Evolutionary conservation across 2,113 vertebrate genomes (phyloP).

Genomic region (Gambusia holbrooki): DNA sequence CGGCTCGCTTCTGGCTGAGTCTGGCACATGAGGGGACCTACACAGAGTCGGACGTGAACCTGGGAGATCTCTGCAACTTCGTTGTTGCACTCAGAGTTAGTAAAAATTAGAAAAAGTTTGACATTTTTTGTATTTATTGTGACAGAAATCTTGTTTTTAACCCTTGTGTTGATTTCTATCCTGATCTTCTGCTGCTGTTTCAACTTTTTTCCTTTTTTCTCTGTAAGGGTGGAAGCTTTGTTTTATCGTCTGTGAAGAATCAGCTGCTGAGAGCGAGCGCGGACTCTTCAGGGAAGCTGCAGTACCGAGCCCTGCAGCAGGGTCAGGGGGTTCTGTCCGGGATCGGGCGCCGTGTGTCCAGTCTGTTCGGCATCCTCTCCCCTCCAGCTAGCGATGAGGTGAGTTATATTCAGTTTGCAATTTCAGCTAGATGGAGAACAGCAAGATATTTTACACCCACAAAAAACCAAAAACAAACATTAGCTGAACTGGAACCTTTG

Average conservation of each 20-base stretch:
- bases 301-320: conserved; percentile 84
- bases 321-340: conserved; percentile 94
- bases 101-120: background rate
- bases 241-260: conserved; percentile 85
- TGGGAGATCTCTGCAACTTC: conserved; percentile 86
- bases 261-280: conserved; percentile 83
- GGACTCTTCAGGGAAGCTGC: conserved; percentile 86
- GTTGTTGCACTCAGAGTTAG: conserved; percentile 88
- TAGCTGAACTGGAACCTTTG: too few species aligned
- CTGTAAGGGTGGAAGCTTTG: conserved; percentile 87
- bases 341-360: conserved; percentile 92
- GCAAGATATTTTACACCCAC: too few species aligned
- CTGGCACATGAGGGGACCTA: conserved; percentile 88
- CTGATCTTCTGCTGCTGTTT: background rate
- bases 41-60: conserved; percentile 81
- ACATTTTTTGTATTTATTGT: background rate
- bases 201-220: background rate
- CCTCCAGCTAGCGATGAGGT: conserved; percentile 84
- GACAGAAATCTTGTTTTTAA: background rate
- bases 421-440: too few species aligned
- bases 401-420: conserved; percentile 66
- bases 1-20: conserved; percentile 89
- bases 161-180: background rate
- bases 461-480: too few species aligned
- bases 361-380: conserved; percentile 93